Conservation (phyloP, 2,888 invertebrate species). For the Steinernema carpocapsae region DNA sequence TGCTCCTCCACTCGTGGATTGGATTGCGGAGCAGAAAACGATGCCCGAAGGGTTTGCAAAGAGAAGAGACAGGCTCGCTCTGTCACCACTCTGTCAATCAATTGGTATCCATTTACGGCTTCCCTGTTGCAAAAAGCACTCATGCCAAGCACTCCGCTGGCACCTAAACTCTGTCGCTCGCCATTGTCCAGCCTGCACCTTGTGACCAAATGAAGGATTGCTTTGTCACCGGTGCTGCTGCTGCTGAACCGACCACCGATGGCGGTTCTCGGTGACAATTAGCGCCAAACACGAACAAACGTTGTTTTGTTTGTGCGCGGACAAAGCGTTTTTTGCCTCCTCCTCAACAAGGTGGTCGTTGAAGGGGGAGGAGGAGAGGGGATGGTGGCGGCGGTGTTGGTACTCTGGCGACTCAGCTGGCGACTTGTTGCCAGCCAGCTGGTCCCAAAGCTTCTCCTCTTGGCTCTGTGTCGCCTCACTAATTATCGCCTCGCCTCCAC, state of each 20-base stretch:
- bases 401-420: conserved; percentile 17
- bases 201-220: too few relatives aligned
- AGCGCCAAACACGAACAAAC: conserved; percentile 16
- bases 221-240: too few relatives aligned
- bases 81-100: too few relatives aligned
- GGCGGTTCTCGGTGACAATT: conserved; percentile 32
- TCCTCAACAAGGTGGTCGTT: conserved; percentile 2
- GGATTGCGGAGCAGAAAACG: neutral
- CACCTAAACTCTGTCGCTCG: neutral
- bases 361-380: too few relatives aligned
- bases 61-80: too few relatives aligned
- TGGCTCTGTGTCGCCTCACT: neutral
- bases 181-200: neutral
- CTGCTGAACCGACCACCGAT: too few relatives aligned
- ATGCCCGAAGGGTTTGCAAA: neutral
- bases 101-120: conserved; percentile 13
- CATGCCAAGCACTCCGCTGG: neutral
- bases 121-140: neutral
- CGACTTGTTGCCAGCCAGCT: conserved; percentile 14
- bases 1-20: neutral
- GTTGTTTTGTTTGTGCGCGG: conserved; percentile 8
- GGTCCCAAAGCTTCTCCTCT: conserved; percentile 2
- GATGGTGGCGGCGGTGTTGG: too few relatives aligned
- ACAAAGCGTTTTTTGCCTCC: too few relatives aligned
- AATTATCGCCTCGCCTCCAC: conserved; percentile 2